A percentile compares a stretch with the other conserved stretches of the same genome.
Evolutionary conservation across 2,113 vertebrate species (phyloP).

Genomic region (Amblyornis subalaris): DNA sequence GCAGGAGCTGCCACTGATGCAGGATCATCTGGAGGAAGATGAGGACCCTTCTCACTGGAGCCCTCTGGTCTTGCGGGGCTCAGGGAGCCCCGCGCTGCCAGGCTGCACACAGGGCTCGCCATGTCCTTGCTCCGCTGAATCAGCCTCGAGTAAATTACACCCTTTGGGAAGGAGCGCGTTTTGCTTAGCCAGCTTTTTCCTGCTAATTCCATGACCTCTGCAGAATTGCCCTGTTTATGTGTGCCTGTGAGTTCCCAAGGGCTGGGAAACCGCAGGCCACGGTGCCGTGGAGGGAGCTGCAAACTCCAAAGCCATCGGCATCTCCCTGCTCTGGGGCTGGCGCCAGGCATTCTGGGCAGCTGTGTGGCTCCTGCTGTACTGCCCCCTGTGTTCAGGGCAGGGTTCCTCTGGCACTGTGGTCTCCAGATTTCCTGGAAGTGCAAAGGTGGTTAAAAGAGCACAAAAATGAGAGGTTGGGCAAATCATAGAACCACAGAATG

Average conservation of each 20-base stretch:
- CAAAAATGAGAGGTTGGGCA: too few species aligned
- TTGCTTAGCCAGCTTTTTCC: conserved; percentile 25
- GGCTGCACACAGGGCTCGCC: rapidly evolving
- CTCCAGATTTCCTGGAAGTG: neutral
- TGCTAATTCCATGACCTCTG: conserved; percentile 21
- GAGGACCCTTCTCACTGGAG: neutral
- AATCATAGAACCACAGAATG: neutral
- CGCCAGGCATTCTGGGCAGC: neutral
- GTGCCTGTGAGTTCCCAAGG: neutral
- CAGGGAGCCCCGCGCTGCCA: neutral
- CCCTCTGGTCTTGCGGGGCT: neutral
- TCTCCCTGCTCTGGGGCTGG: neutral
- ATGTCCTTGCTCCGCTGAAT: neutral
- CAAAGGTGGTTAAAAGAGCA: neutral
- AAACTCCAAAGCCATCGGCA: rapidly evolving
- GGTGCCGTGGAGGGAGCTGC: neutral
- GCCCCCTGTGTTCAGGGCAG: rapidly evolving
- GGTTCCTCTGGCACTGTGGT: neutral
- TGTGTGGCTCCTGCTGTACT: rapidly evolving
- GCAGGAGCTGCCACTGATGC: neutral
- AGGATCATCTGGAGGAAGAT: neutral
- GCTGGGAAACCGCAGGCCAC: neutral
- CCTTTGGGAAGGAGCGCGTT: neutral
- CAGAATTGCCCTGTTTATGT: neutral
- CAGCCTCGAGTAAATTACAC: conserved; percentile 31